A percentile compares a stretch with the other conserved stretches of the same genome.
Evolutionary conservation across 1,140 invertebrate species (phyloP).

Genomic region (Papilio machaon): DNA sequence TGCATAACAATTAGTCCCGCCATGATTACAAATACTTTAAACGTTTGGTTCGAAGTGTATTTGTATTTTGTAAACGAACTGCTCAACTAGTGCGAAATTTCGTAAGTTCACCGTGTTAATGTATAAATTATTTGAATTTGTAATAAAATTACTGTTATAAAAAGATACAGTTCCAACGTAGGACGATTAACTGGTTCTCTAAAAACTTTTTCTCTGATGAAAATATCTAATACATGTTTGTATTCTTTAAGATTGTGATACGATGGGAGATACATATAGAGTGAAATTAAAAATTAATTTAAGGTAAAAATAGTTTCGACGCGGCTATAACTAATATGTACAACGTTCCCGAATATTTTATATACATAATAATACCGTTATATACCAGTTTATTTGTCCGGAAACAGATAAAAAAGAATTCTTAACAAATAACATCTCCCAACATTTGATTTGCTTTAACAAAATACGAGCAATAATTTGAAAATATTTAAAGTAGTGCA

Average conservation of each 20-base stretch:
- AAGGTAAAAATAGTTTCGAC: not conserved
- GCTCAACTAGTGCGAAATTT: conserved; percentile 27
- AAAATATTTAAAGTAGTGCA: conserved; percentile 38
- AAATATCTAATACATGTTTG: too few species aligned
- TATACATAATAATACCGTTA: not conserved
- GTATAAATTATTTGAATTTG: not conserved
- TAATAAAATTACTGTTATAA: not conserved
- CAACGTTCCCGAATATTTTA: not conserved
- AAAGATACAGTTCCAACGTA: not conserved
- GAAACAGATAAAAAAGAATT: not conserved
- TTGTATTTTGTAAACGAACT: conserved; percentile 13
- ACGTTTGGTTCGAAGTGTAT: conserved; percentile 12
- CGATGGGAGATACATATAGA: not conserved
- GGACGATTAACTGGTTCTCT: not conserved
- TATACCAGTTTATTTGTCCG: not conserved
- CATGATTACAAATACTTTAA: conserved; percentile 37
- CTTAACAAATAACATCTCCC: not conserved
- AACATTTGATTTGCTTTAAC: not conserved
- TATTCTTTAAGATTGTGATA: not conserved
- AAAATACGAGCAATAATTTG: conserved; percentile 13
- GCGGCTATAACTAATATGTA: not conserved
- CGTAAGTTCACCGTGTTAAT: not conserved
- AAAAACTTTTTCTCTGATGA: not conserved
- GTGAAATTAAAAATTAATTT: not conserved
- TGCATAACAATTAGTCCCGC: conserved; percentile 32